Conservation (phyloP, 2,113 vertebrate genomes). For the Chauna torquata region DNA sequence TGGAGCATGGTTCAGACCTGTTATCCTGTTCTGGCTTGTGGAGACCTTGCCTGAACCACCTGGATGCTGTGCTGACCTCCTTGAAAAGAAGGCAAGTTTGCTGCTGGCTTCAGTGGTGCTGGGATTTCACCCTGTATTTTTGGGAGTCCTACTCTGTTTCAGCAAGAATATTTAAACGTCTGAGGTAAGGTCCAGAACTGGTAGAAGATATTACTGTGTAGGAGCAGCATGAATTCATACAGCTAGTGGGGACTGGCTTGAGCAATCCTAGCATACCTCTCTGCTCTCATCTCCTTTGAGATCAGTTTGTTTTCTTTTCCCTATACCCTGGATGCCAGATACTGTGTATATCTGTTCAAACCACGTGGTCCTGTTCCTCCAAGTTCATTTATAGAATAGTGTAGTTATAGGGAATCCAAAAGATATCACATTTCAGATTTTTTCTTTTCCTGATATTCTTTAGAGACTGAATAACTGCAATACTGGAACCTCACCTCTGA, state of each 20-base stretch:
- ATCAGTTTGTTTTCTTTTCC: neutral
- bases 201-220: neutral
- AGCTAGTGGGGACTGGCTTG: neutral
- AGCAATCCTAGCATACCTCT: neutral
- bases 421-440: accelerated
- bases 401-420: neutral
- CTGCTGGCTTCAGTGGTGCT: neutral
- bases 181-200: neutral
- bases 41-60: neutral
- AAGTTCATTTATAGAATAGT: neutral
- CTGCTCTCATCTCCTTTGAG: neutral
- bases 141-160: neutral
- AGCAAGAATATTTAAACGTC: neutral
- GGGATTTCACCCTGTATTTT: neutral
- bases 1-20: neutral
- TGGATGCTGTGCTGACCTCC: neutral
- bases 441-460: neutral
- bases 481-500: neutral
- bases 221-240: neutral
- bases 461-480: neutral
- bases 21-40: neutral
- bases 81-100: neutral
- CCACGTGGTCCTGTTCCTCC: neutral
- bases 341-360: neutral
- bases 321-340: neutral